Percentiles rank a stretch among this genome's conserved stretches.
These are phyloP conservation scores for Scopus umbretta DNA, from an alignment of 2,113 vertebrate genomes.

Conservation along the genomic window DNA sequence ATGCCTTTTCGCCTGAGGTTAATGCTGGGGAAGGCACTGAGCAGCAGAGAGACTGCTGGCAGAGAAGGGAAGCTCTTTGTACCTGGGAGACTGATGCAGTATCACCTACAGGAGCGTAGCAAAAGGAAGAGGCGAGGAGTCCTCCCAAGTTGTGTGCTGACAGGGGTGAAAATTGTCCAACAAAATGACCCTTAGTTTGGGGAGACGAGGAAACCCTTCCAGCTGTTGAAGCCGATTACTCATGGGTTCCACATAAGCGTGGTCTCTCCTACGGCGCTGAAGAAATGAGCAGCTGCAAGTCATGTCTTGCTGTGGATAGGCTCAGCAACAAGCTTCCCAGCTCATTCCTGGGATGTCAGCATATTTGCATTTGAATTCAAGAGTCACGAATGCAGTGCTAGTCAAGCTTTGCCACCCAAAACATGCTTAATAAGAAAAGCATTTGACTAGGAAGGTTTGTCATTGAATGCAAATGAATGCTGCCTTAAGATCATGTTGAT, in stretches of 20 bases:
- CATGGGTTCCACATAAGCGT: not conserved
- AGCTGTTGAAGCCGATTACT: not conserved
- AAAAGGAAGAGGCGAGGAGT: not conserved
- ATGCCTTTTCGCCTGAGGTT: not conserved
- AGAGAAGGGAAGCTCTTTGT: not conserved
- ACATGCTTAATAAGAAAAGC: not conserved
- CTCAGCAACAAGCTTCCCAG: not conserved
- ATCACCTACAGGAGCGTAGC: fast-evolving
- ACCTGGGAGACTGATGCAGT: fast-evolving
- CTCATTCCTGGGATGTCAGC: not conserved
- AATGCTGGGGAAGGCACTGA: not conserved
- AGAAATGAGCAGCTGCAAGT: slow-evolving; percentile 35
- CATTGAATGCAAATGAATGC: not conserved
- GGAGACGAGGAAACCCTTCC: not conserved
- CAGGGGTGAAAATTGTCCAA: not conserved
- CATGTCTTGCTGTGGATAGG: not conserved
- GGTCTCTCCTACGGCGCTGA: not conserved
- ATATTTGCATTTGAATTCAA: not conserved
- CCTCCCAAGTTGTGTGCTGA: not conserved
- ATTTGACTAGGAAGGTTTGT: not conserved
- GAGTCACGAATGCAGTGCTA: not conserved
- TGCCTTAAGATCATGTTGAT: not conserved
- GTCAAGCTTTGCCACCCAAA: not conserved
- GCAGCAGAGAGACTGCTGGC: not conserved
- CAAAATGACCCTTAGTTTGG: not conserved